Evolutionary conservation across 2,797 vertebrate genomes (phyloP).

Genomic region (Cetoscarus ocellatus): DNA sequence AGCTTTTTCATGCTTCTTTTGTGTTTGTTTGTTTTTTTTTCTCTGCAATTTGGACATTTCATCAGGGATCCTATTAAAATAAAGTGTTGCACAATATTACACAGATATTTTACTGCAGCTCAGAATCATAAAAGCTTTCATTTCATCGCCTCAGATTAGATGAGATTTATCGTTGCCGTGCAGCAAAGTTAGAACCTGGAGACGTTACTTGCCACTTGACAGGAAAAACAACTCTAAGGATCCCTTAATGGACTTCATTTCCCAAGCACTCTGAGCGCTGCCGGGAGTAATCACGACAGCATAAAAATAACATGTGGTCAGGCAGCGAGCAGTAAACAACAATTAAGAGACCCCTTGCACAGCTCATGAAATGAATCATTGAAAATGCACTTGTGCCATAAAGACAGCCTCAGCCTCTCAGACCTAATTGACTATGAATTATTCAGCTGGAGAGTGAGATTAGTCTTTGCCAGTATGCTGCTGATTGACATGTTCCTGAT

Average conservation of each 20-base stretch:
- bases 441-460: slow-evolving; percentile 69
- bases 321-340: slow-evolving; percentile 77
- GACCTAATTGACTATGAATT: slow-evolving; percentile 82
- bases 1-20: no score
- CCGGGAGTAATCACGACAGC: slow-evolving; percentile 68
- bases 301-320: slow-evolving; percentile 77
- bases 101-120: slow-evolving; percentile 21
- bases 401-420: slow-evolving; percentile 72
- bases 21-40: slow-evolving; percentile 10
- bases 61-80: slow-evolving; percentile 14
- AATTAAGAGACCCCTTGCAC: slow-evolving; percentile 76
- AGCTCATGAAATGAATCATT: slow-evolving; percentile 76
- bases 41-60: slow-evolving; percentile 14
- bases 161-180: slow-evolving; percentile 45
- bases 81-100: slow-evolving; percentile 9
- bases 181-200: slow-evolving; percentile 46
- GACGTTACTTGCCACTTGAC: slow-evolving; percentile 46
- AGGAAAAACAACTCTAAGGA: slow-evolving; percentile 68
- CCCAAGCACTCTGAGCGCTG: slow-evolving; percentile 63
- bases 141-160: slow-evolving; percentile 39
- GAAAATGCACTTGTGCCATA: slow-evolving; percentile 72
- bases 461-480: slow-evolving; percentile 36
- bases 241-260: slow-evolving; percentile 74
- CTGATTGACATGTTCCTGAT: slow-evolving; percentile 53
- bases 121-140: slow-evolving; percentile 23